phyloP scores from a whole-genome alignment of 2,888 invertebrate species.

The Meteorus colon region DNA sequence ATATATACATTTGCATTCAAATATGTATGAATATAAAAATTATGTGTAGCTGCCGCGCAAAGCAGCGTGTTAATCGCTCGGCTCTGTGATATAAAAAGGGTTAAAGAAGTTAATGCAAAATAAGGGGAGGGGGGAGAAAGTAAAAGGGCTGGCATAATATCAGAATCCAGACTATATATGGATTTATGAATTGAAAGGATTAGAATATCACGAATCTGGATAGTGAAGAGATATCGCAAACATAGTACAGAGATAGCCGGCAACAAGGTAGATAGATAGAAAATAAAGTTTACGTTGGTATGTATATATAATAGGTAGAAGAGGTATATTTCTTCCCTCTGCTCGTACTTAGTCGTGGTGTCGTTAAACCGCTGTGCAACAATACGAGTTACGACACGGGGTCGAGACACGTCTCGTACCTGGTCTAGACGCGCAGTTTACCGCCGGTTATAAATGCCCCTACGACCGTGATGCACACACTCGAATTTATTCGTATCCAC shows the following conservation, averaged over 20 bases:
- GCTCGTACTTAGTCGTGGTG: conserved; percentile 35
- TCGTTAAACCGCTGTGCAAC: conserved; percentile 53
- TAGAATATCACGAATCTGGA: neutral
- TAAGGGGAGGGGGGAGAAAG: too few relatives aligned
- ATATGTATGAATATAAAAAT: neutral
- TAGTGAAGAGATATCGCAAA: conserved; percentile 5
- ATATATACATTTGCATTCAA: neutral
- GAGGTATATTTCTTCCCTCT: conserved; percentile 33
- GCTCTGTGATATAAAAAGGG: neutral
- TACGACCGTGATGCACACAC: conserved; percentile 9
- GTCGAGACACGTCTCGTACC: conserved; percentile 39
- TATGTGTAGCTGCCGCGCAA: conserved; percentile 20
- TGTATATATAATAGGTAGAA: conserved; percentile 34
- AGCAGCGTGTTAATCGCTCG: conserved; percentile 35
- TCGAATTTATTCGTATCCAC: conserved; percentile 35
- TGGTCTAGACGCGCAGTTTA: conserved; percentile 42
- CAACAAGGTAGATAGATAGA: conserved; percentile 44
- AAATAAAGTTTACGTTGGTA: conserved; percentile 17
- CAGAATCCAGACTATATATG: neutral
- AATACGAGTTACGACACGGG: conserved; percentile 46
- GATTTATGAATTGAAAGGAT: neutral
- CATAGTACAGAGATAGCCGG: conserved; percentile 33
- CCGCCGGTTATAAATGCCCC: conserved; percentile 33
- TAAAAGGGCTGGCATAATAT: neutral
- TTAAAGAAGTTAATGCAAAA: too few relatives aligned